Conservation (phyloP, 2,797 vertebrate genomes). For the Echiichthys vipera region DNA sequence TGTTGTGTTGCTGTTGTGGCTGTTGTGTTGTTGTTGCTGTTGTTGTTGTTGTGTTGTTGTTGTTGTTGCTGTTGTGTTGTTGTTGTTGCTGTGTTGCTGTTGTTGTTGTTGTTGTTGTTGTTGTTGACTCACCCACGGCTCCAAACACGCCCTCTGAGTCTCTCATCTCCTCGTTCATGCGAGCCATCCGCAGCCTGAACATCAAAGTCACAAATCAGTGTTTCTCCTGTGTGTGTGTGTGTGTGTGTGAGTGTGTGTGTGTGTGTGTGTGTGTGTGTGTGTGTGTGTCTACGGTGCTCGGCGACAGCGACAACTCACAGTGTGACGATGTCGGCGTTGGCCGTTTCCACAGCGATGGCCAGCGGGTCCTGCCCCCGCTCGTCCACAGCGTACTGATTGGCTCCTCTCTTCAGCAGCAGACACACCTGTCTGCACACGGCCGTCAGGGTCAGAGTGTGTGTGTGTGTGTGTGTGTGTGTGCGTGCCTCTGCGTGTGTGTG, state of each 20-base stretch:
- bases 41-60: too few species aligned
- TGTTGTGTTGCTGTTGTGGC: too few species aligned
- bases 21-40: too few species aligned
- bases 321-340: conserved; percentile 86
- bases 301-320: conserved; percentile 85
- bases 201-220: not conserved
- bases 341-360: conserved; percentile 83
- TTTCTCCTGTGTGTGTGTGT: too few species aligned
- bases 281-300: too few species aligned
- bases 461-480: not conserved
- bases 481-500: not conserved
- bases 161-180: conserved; percentile 89
- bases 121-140: conserved; percentile 74
- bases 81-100: too few species aligned
- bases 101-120: too few species aligned
- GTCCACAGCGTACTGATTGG: conserved; percentile 87
- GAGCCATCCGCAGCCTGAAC: conserved; percentile 82
- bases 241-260: too few species aligned
- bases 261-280: too few species aligned
- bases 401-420: conserved; percentile 84
- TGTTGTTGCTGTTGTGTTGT: too few species aligned
- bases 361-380: conserved; percentile 84
- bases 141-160: conserved; percentile 84
- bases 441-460: not conserved
- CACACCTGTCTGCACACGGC: conserved; percentile 80